Conservation (phyloP, 2,113 vertebrate species). For the Parus major region DNA sequence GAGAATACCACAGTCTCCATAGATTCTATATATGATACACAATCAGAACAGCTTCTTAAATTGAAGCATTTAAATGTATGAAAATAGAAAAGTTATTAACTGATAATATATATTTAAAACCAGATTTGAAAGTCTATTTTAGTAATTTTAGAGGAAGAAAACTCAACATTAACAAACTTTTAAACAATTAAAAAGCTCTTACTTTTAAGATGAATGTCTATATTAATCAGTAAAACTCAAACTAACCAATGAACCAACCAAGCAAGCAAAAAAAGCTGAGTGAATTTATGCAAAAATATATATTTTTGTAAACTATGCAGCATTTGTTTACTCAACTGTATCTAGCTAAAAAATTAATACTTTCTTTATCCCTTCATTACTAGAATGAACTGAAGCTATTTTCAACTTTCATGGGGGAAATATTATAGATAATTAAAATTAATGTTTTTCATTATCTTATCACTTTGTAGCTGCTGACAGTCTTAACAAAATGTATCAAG, state of each 20-base stretch:
- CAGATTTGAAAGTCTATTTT: not conserved
- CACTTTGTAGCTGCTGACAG: not conserved
- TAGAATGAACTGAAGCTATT: not conserved
- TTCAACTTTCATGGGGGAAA: not conserved
- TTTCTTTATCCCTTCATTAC: not conserved
- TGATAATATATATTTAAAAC: not conserved
- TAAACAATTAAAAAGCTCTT: not conserved
- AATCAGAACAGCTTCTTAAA: not conserved
- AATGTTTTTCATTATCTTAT: not conserved
- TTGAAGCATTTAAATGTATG: not conserved
- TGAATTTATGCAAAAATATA: not conserved
- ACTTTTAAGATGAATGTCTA: not conserved
- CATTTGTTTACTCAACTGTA: not conserved
- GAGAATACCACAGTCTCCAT: not conserved
- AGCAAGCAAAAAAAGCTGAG: not conserved
- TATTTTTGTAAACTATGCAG: not conserved
- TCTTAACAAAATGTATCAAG: not conserved
- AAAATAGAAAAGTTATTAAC: conserved; percentile 20
- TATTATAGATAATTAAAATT: not conserved
- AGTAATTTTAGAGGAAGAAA: not conserved
- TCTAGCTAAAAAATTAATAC: not conserved
- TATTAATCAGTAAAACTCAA: not conserved
- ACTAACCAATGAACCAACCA: not conserved
- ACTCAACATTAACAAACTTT: not conserved
- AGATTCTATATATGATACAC: not conserved